Percentiles rank a stretch among this genome's conserved stretches.
Evolutionary conservation across 2,888 invertebrate species (phyloP).

Genomic region (Oscheius sp.): DNA sequence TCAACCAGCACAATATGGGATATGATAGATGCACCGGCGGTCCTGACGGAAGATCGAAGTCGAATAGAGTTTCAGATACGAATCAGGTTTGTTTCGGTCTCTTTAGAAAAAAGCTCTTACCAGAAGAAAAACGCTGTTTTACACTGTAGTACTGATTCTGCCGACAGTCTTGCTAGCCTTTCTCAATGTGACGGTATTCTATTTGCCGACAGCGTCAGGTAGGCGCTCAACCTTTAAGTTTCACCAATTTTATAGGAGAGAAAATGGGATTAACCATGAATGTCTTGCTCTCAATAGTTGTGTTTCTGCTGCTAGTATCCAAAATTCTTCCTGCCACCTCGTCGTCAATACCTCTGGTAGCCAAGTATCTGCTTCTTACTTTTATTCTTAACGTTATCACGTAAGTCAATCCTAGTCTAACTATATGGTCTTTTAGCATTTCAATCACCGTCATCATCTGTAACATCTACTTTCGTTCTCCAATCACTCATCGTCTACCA

Average conservation of each 20-base stretch:
- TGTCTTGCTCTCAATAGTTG: constrained; percentile 98
- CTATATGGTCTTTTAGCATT: constrained; percentile 77
- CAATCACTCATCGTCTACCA: constrained; percentile 97
- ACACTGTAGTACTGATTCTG: constrained; percentile 97
- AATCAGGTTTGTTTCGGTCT: constrained; percentile 41
- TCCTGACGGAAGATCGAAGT: constrained; percentile 85
- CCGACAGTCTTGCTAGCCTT: constrained; percentile 99
- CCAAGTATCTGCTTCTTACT: constrained; percentile 98
- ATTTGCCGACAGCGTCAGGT: constrained; percentile 97
- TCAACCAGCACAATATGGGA: constrained; percentile 92
- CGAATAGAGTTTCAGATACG: constrained; percentile 71
- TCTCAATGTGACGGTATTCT: constrained; percentile 97
- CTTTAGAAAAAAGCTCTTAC: background rate
- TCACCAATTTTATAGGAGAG: constrained; percentile 73
- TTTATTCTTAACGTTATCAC: constrained; percentile 99
- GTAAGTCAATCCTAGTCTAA: too few relatives aligned
- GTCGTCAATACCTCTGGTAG: constrained; percentile 87
- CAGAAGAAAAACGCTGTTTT: constrained; percentile 95
- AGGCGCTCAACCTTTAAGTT: constrained; percentile 76
- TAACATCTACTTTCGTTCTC: constrained; percentile 97
- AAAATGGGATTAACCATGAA: constrained; percentile 82
- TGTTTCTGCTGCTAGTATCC: constrained; percentile 96
- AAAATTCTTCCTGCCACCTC: constrained; percentile 99
- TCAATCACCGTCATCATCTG: constrained; percentile 98
- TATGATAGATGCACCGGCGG: constrained; percentile 86